phyloP scores from a whole-genome alignment of 2,113 vertebrate genomes.

The Coturnix japonica region DNA sequence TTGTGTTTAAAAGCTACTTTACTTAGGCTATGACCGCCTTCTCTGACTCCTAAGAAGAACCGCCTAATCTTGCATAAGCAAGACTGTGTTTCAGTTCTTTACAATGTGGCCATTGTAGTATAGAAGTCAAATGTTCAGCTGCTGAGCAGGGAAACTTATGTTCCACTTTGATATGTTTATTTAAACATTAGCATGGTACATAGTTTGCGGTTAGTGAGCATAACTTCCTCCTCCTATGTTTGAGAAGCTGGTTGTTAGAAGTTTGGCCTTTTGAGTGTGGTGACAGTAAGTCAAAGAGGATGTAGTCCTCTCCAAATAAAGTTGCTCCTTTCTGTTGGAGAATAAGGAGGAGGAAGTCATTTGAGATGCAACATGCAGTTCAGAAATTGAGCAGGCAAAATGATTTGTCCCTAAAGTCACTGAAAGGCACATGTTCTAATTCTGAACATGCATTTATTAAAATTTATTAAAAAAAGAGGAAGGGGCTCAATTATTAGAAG shows the following conservation, averaged over 20 bases:
- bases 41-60: not conserved
- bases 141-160: not conserved
- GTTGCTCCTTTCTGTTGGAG: not conserved
- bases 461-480: no score
- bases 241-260: not conserved
- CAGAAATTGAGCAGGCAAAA: not conserved
- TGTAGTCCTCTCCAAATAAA: not conserved
- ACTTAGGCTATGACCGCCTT: not conserved
- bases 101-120: not conserved
- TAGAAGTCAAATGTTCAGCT: not conserved
- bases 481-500: not conserved
- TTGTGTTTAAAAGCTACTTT: not conserved
- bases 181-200: not conserved
- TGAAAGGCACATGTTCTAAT: no score
- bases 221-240: not conserved
- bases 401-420: not conserved
- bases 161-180: not conserved
- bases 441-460: not conserved
- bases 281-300: not conserved
- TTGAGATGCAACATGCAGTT: not conserved
- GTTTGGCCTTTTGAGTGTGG: not conserved
- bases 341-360: not conserved
- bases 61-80: not conserved
- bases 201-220: not conserved
- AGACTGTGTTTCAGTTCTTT: rapidly evolving